Evolutionary conservation across 2,888 invertebrate genomes (phyloP).

Genomic region (Schrankia costaestrigalis): DNA sequence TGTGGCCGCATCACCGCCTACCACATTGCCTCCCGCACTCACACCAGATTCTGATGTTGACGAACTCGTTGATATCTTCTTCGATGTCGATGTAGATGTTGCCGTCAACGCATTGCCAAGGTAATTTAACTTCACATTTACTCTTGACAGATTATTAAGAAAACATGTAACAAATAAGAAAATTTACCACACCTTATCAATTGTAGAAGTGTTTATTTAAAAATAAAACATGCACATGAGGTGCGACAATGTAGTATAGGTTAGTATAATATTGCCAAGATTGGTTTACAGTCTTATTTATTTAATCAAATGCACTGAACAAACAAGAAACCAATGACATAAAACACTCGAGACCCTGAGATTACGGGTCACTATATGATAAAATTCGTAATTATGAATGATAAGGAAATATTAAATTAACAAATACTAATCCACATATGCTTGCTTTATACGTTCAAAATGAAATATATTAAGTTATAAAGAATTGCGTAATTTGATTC

Average conservation of each 20-base stretch:
- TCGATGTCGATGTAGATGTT: slow-evolving; percentile 76
- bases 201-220: too few relatives aligned
- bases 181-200: too few relatives aligned
- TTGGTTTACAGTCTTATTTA: too few relatives aligned
- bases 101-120: slow-evolving; percentile 68
- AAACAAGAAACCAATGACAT: slow-evolving; percentile 49
- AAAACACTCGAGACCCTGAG: slow-evolving; percentile 51
- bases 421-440: slow-evolving; percentile 36
- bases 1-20: slow-evolving; percentile 63
- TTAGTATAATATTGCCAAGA: too few relatives aligned
- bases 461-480: slow-evolving; percentile 3
- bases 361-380: slow-evolving; percentile 56
- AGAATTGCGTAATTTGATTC: slow-evolving; percentile 13
- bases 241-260: too few relatives aligned
- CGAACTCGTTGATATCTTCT: slow-evolving; percentile 72
- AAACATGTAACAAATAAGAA: too few relatives aligned
- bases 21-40: slow-evolving; percentile 69
- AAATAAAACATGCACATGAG: too few relatives aligned
- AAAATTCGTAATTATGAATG: slow-evolving; percentile 49
- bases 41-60: slow-evolving; percentile 73
- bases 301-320: too few relatives aligned
- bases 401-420: slow-evolving; percentile 48
- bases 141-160: neutral
- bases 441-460: slow-evolving; percentile 16
- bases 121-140: slow-evolving; percentile 40